A percentile compares a stretch with the other conserved stretches of the same genome.
Conservation (phyloP, 2,797 vertebrate genomes). For the Synaphobranchus kaupii region DNA sequence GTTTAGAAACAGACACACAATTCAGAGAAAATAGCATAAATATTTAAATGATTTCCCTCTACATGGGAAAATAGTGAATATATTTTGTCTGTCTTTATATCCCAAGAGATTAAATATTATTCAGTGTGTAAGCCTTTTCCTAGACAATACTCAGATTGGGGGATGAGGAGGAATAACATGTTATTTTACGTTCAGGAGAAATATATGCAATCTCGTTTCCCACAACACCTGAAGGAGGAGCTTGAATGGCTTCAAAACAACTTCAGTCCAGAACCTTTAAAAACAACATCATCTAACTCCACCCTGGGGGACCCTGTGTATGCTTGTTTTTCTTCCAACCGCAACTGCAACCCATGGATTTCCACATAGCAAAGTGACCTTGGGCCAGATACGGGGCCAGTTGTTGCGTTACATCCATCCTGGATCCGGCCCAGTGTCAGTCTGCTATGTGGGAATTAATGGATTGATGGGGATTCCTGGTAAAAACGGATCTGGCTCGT, state of each 20-base stretch:
- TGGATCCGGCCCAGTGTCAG: too few relatives aligned
- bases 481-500: too few relatives aligned
- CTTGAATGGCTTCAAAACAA: neutral
- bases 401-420: too few relatives aligned
- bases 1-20: slow-evolving; percentile 40
- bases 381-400: too few relatives aligned
- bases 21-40: neutral
- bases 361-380: too few relatives aligned
- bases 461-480: too few relatives aligned
- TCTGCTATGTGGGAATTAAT: too few relatives aligned
- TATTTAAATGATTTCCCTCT: neutral
- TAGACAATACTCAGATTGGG: neutral
- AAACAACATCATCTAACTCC: too few relatives aligned
- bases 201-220: neutral
- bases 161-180: neutral
- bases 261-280: too few relatives aligned
- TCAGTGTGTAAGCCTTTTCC: neutral
- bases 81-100: neutral
- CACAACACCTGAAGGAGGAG: slow-evolving; percentile 1
- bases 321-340: neutral
- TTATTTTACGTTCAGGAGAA: neutral
- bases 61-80: neutral
- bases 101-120: neutral
- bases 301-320: neutral
- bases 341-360: neutral